These are phyloP conservation scores for Gallinago media DNA, from an alignment of 2,113 vertebrate species.

Conservation along the genomic window DNA sequence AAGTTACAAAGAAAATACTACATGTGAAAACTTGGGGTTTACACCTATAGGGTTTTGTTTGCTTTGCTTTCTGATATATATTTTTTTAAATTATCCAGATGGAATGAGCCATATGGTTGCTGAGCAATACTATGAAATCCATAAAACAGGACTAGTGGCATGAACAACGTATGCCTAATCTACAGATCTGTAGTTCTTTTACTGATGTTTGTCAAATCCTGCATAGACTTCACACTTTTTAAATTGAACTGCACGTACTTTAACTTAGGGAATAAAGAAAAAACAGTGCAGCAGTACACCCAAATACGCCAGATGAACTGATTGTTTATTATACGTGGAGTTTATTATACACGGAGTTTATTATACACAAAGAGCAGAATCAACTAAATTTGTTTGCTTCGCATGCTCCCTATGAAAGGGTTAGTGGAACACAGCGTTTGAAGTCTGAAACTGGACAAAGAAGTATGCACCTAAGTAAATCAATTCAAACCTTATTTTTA, in stretches of 20 bases:
- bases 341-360: background rate
- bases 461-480: background rate
- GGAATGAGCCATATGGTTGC: background rate
- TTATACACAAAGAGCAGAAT: background rate
- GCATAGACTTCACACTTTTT: background rate
- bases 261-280: background rate
- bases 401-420: background rate
- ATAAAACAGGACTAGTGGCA: background rate
- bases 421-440: background rate
- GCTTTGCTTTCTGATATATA: background rate
- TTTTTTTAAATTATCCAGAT: background rate
- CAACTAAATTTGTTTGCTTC: background rate
- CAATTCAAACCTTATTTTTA: constrained; percentile 8
- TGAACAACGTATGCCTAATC: background rate
- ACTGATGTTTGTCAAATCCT: background rate
- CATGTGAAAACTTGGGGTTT: background rate
- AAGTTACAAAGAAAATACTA: background rate
- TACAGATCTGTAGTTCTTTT: background rate
- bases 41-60: background rate
- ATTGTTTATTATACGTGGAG: background rate
- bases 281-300: background rate
- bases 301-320: background rate
- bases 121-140: background rate
- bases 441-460: background rate
- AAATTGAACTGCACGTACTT: background rate